Percentiles rank a stretch among this genome's conserved stretches.
These are phyloP conservation scores for Thalassaphorura encarpata DNA, from an alignment of 1,140 invertebrate genomes.

Conservation along the genomic window DNA sequence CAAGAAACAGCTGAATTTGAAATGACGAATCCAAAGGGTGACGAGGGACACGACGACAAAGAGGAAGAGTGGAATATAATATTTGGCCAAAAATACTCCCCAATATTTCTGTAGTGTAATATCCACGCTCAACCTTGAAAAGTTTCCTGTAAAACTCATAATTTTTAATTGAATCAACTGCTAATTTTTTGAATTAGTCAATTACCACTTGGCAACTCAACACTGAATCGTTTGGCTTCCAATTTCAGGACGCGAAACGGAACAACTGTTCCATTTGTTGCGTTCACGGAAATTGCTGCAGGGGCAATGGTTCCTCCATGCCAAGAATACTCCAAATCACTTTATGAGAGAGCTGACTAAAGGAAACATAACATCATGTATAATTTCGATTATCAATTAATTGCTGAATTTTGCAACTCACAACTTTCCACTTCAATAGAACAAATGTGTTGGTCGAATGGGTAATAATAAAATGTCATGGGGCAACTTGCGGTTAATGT, in stretches of 20 bases:
- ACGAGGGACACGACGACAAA: not conserved
- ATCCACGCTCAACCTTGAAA: slow-evolving; percentile 1
- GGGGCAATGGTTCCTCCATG: not conserved
- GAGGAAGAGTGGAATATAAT: not conserved
- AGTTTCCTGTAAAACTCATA: slow-evolving; percentile 4
- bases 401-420: too few species aligned
- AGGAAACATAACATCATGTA: too few species aligned
- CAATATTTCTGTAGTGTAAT: slow-evolving; percentile 3
- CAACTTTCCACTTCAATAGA: slow-evolving; percentile 22
- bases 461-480: slow-evolving; percentile 12
- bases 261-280: slow-evolving; percentile 3
- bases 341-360: too few species aligned
- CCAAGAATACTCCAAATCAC: slow-evolving; percentile 1
- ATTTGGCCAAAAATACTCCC: slow-evolving; percentile 3
- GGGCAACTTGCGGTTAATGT: not conserved
- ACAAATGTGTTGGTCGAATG: slow-evolving; percentile 25
- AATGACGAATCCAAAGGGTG: slow-evolving; percentile 1
- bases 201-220: slow-evolving; percentile 3
- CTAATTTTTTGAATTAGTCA: not conserved
- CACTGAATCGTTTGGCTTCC: not conserved
- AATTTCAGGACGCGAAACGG: slow-evolving; percentile 3
- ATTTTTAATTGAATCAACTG: not conserved
- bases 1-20: not conserved
- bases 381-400: too few species aligned
- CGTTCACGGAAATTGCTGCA: slow-evolving; percentile 1